phyloP scores from a whole-genome alignment of 2,888 invertebrate species.

The Leptogaster cylindrica region DNA sequence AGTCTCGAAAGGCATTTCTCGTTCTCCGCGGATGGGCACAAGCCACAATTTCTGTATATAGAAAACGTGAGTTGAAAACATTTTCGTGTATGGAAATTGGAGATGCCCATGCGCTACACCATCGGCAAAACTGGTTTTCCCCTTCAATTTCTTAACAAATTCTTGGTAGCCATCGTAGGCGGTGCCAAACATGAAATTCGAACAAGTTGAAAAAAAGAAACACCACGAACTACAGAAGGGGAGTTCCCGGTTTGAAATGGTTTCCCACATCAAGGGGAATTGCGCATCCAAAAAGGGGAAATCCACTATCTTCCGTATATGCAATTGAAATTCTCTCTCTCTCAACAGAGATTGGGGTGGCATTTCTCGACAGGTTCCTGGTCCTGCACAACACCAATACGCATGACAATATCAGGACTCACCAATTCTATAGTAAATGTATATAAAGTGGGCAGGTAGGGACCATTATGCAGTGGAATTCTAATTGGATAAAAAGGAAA shows the following conservation, averaged over 20 bases:
- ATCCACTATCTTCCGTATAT: not conserved
- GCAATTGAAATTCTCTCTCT: too few relatives aligned
- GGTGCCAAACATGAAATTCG: not conserved
- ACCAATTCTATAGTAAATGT: too few relatives aligned
- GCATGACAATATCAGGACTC: not conserved
- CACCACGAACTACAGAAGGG: not conserved
- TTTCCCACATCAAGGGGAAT: constrained; percentile 27
- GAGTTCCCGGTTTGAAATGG: constrained; percentile 6
- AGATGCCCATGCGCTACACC: constrained; percentile 4
- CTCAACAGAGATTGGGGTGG: not conserved
- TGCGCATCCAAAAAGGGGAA: not conserved
- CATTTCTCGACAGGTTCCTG: constrained; percentile 10
- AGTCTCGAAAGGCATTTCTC: not conserved
- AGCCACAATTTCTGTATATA: too few relatives aligned
- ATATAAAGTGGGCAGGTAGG: constrained; percentile 36
- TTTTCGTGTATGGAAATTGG: not conserved
- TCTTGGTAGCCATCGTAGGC: constrained; percentile 9
- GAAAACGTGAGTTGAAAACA: too few relatives aligned
- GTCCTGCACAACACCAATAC: not conserved
- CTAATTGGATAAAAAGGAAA: constrained; percentile 44
- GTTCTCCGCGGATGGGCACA: not conserved
- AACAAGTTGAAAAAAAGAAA: not conserved
- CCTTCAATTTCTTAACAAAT: not conserved
- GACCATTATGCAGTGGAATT: constrained; percentile 36
- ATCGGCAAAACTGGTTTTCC: constrained; percentile 31